Evolutionary conservation across 2,888 invertebrate species (phyloP).

Genomic region (Drosophila phalerata): DNA sequence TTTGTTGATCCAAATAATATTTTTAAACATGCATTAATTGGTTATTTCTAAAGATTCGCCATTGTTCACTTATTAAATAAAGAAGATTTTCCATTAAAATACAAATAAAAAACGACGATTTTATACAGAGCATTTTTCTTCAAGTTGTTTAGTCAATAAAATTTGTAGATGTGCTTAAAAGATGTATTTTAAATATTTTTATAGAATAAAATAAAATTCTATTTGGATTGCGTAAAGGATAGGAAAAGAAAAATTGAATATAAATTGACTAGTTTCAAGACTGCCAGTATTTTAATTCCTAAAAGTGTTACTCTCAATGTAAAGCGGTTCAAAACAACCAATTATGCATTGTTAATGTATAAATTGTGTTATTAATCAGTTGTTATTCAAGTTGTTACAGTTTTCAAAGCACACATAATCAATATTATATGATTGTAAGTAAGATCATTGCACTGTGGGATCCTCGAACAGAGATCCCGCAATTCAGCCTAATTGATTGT

Average conservation of each 20-base stretch:
- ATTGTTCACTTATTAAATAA: neutral
- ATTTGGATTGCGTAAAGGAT: no score
- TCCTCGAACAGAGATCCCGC: conserved; percentile 45
- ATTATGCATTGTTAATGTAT: conserved; percentile 60
- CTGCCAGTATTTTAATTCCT: neutral
- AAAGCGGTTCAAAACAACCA: neutral
- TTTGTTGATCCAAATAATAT: no score
- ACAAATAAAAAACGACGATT: neutral
- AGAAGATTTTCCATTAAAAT: neutral
- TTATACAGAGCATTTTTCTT: neutral
- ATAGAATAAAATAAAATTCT: no score
- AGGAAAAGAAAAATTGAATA: no score
- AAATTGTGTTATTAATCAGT: conserved; percentile 28
- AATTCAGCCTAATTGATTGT: conserved; percentile 57
- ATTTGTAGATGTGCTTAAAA: neutral
- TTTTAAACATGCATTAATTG: no score
- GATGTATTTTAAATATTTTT: no score
- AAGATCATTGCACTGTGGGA: conserved; percentile 63
- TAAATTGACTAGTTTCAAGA: no score
- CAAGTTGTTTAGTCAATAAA: neutral
- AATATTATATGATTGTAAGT: conserved; percentile 63
- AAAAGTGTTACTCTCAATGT: neutral
- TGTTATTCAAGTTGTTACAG: conserved; percentile 60
- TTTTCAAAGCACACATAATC: conserved; percentile 63
- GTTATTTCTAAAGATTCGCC: no score